Evolutionary conservation across 2,888 invertebrate species (phyloP).

Genomic region (Ommatoiulus sabulosus): DNA sequence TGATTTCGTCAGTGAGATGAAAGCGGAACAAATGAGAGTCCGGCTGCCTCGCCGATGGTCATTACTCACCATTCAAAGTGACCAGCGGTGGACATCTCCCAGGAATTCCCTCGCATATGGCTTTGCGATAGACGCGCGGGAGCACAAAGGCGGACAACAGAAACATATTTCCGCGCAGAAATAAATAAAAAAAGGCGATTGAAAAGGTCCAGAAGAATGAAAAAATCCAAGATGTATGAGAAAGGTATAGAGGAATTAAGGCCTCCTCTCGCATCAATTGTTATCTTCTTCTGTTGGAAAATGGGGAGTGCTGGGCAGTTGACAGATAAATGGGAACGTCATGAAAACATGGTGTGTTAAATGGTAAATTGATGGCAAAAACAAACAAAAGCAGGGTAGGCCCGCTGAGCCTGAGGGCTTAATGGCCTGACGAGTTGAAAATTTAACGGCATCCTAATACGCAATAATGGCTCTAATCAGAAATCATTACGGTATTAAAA

Average conservation of each 20-base stretch:
- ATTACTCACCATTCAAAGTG: conserved; percentile 43
- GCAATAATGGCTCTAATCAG: conserved; percentile 24
- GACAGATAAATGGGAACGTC: conserved; percentile 16
- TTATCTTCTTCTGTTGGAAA: conserved; percentile 6
- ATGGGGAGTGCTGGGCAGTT: conserved; percentile 3
- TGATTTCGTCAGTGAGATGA: background rate
- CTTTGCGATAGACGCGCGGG: background rate
- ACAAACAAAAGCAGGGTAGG: background rate
- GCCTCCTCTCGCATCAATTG: conserved; percentile 5
- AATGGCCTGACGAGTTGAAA: conserved; percentile 24
- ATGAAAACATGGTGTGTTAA: conserved; percentile 18
- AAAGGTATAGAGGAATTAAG: background rate
- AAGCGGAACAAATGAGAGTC: conserved; percentile 30
- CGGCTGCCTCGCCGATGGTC: background rate
- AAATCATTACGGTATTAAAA: conserved; percentile 40
- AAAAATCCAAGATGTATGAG: background rate
- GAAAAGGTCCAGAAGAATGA: background rate
- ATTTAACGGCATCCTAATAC: conserved; percentile 19
- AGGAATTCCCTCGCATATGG: conserved; percentile 25
- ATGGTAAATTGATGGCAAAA: conserved; percentile 26
- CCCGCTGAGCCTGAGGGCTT: background rate
- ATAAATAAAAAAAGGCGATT: background rate
- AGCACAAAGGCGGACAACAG: background rate
- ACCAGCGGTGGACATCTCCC: background rate
- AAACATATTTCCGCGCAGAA: background rate